A percentile compares a stretch with the other conserved stretches of the same genome.
Conservation (phyloP, 2,113 vertebrate genomes). For the Hyla sarda region DNA sequence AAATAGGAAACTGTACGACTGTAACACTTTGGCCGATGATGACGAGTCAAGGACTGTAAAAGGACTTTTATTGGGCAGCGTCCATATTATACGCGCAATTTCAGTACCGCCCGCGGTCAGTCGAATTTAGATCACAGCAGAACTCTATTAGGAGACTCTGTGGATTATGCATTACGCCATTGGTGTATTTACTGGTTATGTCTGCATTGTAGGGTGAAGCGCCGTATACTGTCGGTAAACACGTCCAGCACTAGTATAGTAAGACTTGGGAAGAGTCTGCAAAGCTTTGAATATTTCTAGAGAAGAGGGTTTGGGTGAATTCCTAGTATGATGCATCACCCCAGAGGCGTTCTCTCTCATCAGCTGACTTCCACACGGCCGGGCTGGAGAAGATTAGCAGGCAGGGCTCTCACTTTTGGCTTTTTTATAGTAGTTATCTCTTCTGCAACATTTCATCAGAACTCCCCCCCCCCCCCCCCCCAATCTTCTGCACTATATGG, state of each 20-base stretch:
- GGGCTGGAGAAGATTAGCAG: constrained; percentile 20
- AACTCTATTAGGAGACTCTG: too few species aligned
- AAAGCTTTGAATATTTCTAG: background rate
- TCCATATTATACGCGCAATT: too few species aligned
- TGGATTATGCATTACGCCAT: too few species aligned
- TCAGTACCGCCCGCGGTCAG: too few species aligned
- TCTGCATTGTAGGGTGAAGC: too few species aligned
- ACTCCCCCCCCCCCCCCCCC: background rate
- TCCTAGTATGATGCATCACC: constrained; percentile 35
- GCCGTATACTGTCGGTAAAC: too few species aligned
- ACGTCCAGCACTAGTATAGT: background rate
- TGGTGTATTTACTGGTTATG: too few species aligned
- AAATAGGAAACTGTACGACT: too few species aligned
- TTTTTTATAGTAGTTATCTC: background rate
- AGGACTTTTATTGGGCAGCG: too few species aligned
- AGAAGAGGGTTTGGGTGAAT: constrained; percentile 34
- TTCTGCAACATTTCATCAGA: constrained; percentile 1
- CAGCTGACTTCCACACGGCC: constrained; percentile 44
- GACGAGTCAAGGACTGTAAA: too few species aligned
- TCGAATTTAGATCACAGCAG: too few species aligned
- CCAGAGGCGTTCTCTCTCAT: constrained; percentile 25
- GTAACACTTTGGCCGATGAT: too few species aligned
- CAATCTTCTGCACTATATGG: background rate
- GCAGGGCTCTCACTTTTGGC: background rate
- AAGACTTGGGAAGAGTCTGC: background rate